Evolutionary conservation across 2,888 invertebrate genomes (phyloP), one percentile per base, ranked within the genome.

Genomic region (Morpho achilles): DNA sequence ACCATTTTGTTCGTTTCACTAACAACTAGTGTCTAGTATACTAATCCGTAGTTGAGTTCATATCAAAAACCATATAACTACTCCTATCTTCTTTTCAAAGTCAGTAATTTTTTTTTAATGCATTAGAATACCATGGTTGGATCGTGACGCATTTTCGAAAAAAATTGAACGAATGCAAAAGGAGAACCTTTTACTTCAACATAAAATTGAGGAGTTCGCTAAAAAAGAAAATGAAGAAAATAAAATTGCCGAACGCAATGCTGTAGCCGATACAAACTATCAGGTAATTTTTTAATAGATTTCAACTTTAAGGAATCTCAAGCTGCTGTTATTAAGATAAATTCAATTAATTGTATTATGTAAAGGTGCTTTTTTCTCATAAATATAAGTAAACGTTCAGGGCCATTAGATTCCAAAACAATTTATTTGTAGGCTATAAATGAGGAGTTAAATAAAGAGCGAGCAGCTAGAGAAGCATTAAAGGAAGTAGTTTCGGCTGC

Each of bases 401-500:
- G 9, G 10, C 47, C 8, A 39, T 16, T 7, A 6, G 8, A 42
- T 47, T 39, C 8, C 42, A 50, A 39, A 45, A 9, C 9, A 23
- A 44, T 4, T 8, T 43, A 45, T 50, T 48, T 44, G 4, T 63
- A 87, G 87, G 65, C 68, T 9, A 22, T 85, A 9, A 56, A 49
- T 10, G 86, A 84, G 1, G 85, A 88, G 63, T 63, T 88, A 51
- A 50, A 69, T 2, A 87, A 84, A 64, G 89, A 89, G 69, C 80
- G 78, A 5, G 76, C 84, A 1, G 84, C 84, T 0, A 75, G 82
- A 8, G 87, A 86, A 61, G 69, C 81, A 0, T 63, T 88, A 58
- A 88, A 85, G 64, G 83, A 84, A 49, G 80, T 84, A 56, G 82
- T 89, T 45, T 63, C 82, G 0, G 62, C 83, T 0, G 88, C 87